A percentile compares a stretch with the other conserved stretches of the same genome.
Conservation (phyloP, 1,140 invertebrate genomes). For the Drosophila orena region DNA sequence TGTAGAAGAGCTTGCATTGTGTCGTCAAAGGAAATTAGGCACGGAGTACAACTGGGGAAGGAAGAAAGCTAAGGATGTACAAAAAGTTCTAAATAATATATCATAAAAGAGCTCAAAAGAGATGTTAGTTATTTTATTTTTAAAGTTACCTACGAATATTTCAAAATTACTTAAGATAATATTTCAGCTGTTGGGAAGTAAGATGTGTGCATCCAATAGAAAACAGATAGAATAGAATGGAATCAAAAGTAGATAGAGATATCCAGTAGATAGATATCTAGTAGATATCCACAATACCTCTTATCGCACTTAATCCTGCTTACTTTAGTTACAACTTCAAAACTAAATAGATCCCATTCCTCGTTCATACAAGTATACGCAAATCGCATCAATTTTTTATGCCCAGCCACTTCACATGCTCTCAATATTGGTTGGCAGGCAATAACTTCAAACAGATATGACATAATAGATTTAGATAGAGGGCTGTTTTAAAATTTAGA, state of each 20-base stretch:
- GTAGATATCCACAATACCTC: background rate
- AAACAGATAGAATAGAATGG: too few species aligned
- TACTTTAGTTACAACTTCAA: background rate
- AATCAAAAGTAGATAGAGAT: too few species aligned
- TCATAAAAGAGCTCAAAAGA: too few species aligned
- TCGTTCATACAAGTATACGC: background rate
- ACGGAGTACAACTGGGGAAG: background rate
- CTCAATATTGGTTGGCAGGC: constrained; percentile 38
- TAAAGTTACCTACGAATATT: too few species aligned
- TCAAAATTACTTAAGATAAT: too few species aligned
- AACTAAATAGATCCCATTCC: background rate
- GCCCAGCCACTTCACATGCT: constrained; percentile 16
- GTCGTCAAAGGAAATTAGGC: background rate
- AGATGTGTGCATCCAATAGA: too few species aligned
- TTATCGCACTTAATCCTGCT: too few species aligned
- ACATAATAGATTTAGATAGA: constrained; percentile 49
- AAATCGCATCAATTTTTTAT: constrained; percentile 16
- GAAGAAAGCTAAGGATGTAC: background rate
- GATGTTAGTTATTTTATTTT: too few species aligned
- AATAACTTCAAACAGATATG: constrained; percentile 45
- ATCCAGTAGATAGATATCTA: background rate
- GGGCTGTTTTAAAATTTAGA: constrained; percentile 49
- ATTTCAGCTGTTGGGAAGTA: too few species aligned
- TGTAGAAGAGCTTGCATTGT: background rate
- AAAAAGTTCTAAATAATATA: background rate